A percentile compares a stretch with the other conserved stretches of the same genome.
phyloP scores from a whole-genome alignment of 2,888 invertebrate species.

The Eueremaeus valkanovi region DNA sequence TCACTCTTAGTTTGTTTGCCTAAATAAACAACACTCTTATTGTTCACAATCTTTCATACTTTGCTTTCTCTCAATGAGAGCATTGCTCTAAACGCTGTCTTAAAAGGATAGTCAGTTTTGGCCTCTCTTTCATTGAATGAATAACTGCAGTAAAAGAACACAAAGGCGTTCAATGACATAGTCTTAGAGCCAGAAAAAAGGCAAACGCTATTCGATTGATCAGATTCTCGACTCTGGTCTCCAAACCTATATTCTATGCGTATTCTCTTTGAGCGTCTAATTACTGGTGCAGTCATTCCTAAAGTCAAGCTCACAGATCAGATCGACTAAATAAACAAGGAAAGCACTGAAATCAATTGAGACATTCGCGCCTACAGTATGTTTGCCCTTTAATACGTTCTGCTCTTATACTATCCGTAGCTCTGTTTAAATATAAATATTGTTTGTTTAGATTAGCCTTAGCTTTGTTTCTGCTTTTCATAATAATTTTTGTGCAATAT shows the following conservation, averaged over 20 bases:
- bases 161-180: neutral
- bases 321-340: neutral
- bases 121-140: neutral
- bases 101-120: neutral
- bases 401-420: too few species aligned
- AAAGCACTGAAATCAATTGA: slow-evolving; percentile 3
- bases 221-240: too few species aligned
- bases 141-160: neutral
- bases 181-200: neutral
- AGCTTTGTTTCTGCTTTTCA: neutral
- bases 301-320: neutral
- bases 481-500: neutral
- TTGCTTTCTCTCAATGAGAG: neutral
- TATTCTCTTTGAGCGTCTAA: neutral
- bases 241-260: neutral
- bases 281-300: neutral
- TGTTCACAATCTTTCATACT: slow-evolving; percentile 3
- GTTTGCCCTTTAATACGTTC: neutral
- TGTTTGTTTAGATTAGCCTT: neutral
- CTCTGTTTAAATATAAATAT: neutral
- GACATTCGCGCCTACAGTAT: neutral
- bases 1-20: neutral
- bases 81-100: neutral
- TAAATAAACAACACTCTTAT: slow-evolving; percentile 23
- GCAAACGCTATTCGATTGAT: neutral